phyloP scores from a whole-genome alignment of 2,888 invertebrate genomes.

The Ceriagrion tenellum region DNA sequence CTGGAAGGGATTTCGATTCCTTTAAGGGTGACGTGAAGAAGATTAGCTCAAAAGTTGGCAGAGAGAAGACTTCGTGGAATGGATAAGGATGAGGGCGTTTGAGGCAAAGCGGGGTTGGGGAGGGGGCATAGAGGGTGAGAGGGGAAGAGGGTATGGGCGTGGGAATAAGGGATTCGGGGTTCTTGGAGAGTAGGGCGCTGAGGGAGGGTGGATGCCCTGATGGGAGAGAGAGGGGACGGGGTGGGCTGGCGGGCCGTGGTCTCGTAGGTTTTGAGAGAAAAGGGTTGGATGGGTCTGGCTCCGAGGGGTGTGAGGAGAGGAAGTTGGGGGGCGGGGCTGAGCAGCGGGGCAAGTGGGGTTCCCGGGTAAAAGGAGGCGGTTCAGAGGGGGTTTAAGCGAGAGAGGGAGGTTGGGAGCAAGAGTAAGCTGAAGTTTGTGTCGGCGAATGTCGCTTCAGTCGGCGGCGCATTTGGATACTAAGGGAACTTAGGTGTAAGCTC shows the following conservation, averaged over 20 bases:
- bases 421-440: conserved; percentile 58
- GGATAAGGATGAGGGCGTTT: conserved; percentile 56
- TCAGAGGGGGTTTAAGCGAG: background rate
- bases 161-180: background rate
- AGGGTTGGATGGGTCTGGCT: conserved; percentile 16
- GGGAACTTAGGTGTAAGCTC: conserved; percentile 62
- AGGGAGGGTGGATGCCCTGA: background rate
- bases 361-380: background rate
- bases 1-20: conserved; percentile 64
- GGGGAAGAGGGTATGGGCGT: background rate
- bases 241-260: background rate
- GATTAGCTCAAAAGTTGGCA: conserved; percentile 67
- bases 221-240: background rate
- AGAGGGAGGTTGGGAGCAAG: background rate
- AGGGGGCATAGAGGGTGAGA: background rate
- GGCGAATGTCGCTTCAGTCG: conserved; percentile 57
- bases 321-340: background rate
- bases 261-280: conserved; percentile 24
- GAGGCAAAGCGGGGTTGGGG: background rate
- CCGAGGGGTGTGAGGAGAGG: background rate
- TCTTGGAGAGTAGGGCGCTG: background rate
- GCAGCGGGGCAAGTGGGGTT: conserved; percentile 6
- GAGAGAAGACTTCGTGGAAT: conserved; percentile 45
- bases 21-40: conserved; percentile 64
- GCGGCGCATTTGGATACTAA: conserved; percentile 53